These are phyloP conservation scores for Brachionichthys hirsutus DNA, from an alignment of 2,113 vertebrate species.

Conservation along the genomic window DNA sequence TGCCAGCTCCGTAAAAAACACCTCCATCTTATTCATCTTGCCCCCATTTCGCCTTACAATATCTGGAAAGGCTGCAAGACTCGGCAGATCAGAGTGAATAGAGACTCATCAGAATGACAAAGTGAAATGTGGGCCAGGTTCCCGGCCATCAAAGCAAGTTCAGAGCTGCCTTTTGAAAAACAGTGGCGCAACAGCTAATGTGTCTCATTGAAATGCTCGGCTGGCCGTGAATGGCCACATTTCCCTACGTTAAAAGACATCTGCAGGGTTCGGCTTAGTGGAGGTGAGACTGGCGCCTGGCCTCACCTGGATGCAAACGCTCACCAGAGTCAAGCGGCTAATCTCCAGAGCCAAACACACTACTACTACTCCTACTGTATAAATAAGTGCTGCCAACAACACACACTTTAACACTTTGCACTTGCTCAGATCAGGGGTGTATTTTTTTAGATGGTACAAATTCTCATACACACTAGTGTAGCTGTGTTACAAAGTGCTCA, in stretches of 20 bases:
- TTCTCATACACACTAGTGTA: too few relatives aligned
- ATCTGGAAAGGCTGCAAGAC: constrained; percentile 44
- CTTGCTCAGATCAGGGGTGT: not conserved
- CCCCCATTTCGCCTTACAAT: constrained; percentile 22
- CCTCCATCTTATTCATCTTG: constrained; percentile 10
- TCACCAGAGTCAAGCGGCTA: constrained; percentile 38
- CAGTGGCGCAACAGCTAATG: constrained; percentile 77
- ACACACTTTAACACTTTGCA: constrained; percentile 28
- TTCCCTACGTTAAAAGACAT: constrained; percentile 72
- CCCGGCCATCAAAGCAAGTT: constrained; percentile 74
- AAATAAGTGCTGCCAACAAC: constrained; percentile 23
- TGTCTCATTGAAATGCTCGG: constrained; percentile 74
- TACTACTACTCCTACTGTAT: constrained; percentile 46
- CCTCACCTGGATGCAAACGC: constrained; percentile 65
- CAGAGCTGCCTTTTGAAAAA: constrained; percentile 76
- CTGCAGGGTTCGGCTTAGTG: constrained; percentile 49
- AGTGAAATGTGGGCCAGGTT: constrained; percentile 51
- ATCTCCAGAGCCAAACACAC: constrained; percentile 10
- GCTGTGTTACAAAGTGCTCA: too few relatives aligned
- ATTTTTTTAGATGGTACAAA: too few relatives aligned
- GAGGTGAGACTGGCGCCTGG: constrained; percentile 77
- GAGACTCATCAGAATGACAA: constrained; percentile 50
- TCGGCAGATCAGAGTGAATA: constrained; percentile 49
- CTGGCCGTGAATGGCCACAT: constrained; percentile 72
- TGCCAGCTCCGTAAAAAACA: too few relatives aligned